These are phyloP conservation scores for Polymixis flavicincta DNA, from an alignment of 2,888 invertebrate genomes.

Conservation along the genomic window DNA sequence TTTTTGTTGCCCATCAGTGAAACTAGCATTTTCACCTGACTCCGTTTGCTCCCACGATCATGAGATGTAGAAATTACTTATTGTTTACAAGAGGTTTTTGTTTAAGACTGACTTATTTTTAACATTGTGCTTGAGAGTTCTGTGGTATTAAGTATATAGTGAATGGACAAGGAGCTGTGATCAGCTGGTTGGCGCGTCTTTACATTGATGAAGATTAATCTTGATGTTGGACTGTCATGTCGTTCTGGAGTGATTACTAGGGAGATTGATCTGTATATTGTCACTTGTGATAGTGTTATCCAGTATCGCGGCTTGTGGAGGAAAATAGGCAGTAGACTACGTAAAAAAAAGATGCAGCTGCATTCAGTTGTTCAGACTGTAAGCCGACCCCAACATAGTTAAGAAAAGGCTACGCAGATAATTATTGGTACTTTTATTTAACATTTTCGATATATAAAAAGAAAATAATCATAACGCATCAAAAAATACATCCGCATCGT, in stretches of 20 bases:
- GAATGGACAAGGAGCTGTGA: not conserved
- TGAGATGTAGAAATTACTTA: constrained; percentile 80
- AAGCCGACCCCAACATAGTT: too few species aligned
- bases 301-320: too few species aligned
- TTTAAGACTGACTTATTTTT: constrained; percentile 62
- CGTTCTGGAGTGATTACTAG: not conserved
- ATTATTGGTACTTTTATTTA: too few species aligned
- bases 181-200: constrained; percentile 13
- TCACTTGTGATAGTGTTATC: too few species aligned
- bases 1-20: constrained; percentile 82
- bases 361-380: too few species aligned
- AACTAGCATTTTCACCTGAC: constrained; percentile 79
- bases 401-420: too few species aligned
- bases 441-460: too few species aligned
- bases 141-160: constrained; percentile 15
- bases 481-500: too few species aligned
- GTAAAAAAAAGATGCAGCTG: too few species aligned
- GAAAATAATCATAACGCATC: too few species aligned
- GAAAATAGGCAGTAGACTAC: too few species aligned
- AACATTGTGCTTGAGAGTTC: constrained; percentile 54
- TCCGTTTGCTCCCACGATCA: constrained; percentile 76
- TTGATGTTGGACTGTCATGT: not conserved
- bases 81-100: constrained; percentile 68
- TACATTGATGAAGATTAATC: not conserved
- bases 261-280: too few species aligned